Base-by-base conservation (phyloP, 2,888 invertebrate species). In the Rhimphoctona megacephalus region DNA sequence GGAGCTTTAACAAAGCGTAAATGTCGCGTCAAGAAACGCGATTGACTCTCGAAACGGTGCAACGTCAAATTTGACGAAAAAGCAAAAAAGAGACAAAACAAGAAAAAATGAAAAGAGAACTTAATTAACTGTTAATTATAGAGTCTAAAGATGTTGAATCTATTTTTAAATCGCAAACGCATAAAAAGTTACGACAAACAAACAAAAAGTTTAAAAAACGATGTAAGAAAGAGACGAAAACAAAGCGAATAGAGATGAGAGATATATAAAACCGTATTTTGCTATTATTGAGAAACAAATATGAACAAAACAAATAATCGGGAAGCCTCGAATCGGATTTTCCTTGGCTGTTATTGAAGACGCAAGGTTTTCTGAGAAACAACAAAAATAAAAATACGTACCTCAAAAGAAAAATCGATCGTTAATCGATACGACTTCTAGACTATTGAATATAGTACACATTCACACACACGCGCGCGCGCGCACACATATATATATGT, bases 361-460 rank as follows among this genome's bases (percentile, higher is more conserved):
- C 73, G 67, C 67, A 73, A 64, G 83, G 72, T 74, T 54, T 73
- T 74, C 90, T 88, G 90, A 90, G 87, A 89, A 92, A 92, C 92
- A 57, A 49, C 49, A 49, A 49, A 17, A 57, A 57, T 91, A 93
- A 89, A 90, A 91, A 92, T 93, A 94, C 93, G 93, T 94, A 94
- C 94, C 94, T 94, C 93, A 92, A 84, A 79, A 81, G 2, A 81
- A 86, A 77, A 85, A 89, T 93, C 92, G 92, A 93, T 93, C 92
- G 92, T 91, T 90, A 92, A 94, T 93, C 92, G 93, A 94, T 92
- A 91, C 89, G 92, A 94, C 91, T 94, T 91, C 90, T 94, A 94
- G 93, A 52, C 57, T 86, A 82, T 70, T 61, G 69, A 69, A 39
- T 66, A 80, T 66, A 73, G 76, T 78, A 39, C 39, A n/a, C n/a